Conservation (phyloP, 2,797 vertebrate species). For the Anabacerthia variegaticeps region DNA sequence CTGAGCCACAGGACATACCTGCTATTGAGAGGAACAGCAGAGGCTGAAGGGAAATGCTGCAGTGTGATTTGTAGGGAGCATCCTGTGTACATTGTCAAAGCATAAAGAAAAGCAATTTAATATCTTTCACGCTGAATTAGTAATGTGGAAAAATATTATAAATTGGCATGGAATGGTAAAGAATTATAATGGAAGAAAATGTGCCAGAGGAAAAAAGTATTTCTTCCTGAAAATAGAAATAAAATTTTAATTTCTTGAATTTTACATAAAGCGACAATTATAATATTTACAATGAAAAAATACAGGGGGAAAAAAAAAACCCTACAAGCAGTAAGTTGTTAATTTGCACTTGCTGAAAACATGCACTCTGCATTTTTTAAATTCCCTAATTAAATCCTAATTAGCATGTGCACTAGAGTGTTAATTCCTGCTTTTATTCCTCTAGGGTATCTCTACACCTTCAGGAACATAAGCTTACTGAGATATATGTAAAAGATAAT, state of each 20-base stretch:
- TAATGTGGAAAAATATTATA: not conserved
- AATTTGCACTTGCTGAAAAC: constrained; percentile 72
- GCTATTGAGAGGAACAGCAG: not conserved
- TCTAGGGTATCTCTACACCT: constrained; percentile 71
- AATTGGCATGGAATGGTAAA: constrained; percentile 14
- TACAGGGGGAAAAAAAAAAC: not conserved
- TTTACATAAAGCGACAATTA: constrained; percentile 69
- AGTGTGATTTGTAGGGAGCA: not conserved
- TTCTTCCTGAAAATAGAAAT: constrained; percentile 52
- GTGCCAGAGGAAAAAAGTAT: constrained; percentile 38
- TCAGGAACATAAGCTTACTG: constrained; percentile 65
- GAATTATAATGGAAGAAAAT: constrained; percentile 5
- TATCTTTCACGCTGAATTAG: not conserved
- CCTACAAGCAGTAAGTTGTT: constrained; percentile 69
- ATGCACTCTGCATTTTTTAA: constrained; percentile 71
- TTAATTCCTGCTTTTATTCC: constrained; percentile 76
- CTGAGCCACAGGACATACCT: not conserved
- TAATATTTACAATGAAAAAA: constrained; percentile 76
- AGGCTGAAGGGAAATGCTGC: not conserved
- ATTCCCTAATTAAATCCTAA: constrained; percentile 80
- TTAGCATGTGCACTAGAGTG: constrained; percentile 76
- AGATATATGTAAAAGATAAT: constrained; percentile 76
- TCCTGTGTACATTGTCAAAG: not conserved
- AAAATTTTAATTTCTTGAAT: constrained; percentile 65
- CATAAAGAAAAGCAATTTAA: not conserved